Base-by-base conservation (phyloP, 2,797 vertebrate species). In the Adelosebastes latens region DNA sequence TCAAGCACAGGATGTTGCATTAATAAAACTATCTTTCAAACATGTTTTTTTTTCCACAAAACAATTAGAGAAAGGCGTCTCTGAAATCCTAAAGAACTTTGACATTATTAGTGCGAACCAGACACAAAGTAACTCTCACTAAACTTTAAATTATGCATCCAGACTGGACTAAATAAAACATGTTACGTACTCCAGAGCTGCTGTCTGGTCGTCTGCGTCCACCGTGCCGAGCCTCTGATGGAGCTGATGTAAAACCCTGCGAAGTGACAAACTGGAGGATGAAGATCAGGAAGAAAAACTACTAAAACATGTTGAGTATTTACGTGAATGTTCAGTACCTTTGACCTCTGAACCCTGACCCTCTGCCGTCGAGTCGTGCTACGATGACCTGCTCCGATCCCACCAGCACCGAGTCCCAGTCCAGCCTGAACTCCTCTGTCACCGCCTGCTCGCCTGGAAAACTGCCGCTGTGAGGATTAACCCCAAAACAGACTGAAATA, bases 311-410 rank as follows among this genome's bases (percentile, higher is more conserved):
- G 58, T 3, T 25, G 25, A 32, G n/a, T 2, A 2, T 25, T n/a
- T 52, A 4, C 0, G 18, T n/a, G 7, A 14, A 13, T 2, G 7
- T 29, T 1, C 22, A 0, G 6, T 32, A 94, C 94, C 92, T 98
- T 90, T 98, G 96, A 58, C 98, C 98, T 93, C 96, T 97, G 93
- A 97, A 98, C 62, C 97, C 98, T 4, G 97, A 98, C 34, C 98
- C 98, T 86, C 98, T 95, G 90, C 97, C 97, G 74, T 99, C 98
- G 27, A 99, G 96, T 32, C 95, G 95, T 42, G 97, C 98, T 80
- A 97, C 93, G 61, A 99, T 95, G 79, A 99, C 93, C 84, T 96
- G 96, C 88, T 97, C 97, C 1, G 96, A 96, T 78, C 96, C 97
- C 46, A 96, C 95, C 89, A 99, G 96, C 63, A 98, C 97, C 29